Conservation (phyloP, 1,140 invertebrate genomes). For the Drosophila subpulchrella region DNA sequence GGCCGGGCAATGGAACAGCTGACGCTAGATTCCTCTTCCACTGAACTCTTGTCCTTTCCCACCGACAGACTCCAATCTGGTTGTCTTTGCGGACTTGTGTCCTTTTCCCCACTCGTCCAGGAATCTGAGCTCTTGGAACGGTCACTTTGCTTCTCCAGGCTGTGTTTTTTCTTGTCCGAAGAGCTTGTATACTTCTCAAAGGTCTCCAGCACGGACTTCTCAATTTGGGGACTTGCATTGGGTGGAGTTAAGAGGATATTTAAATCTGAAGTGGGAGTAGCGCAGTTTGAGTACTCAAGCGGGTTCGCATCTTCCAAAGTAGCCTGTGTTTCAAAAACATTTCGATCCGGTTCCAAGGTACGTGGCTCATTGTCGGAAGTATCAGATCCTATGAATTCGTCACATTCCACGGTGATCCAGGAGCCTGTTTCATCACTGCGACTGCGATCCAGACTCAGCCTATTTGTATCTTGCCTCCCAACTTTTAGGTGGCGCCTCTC, state of each 20-base stretch:
- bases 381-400: slow-evolving; percentile 86
- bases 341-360: slow-evolving; percentile 73
- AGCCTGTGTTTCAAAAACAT: slow-evolving; percentile 77
- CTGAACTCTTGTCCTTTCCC: slow-evolving; percentile 86
- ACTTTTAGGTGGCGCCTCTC: slow-evolving; percentile 73
- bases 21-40: slow-evolving; percentile 91
- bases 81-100: slow-evolving; percentile 85
- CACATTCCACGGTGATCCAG: slow-evolving; percentile 87
- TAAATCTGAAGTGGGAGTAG: slow-evolving; percentile 76
- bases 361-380: slow-evolving; percentile 85
- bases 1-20: slow-evolving; percentile 92
- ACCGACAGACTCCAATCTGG: slow-evolving; percentile 85
- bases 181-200: slow-evolving; percentile 70
- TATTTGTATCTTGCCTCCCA: slow-evolving; percentile 68
- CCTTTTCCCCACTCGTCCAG: slow-evolving; percentile 87
- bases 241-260: slow-evolving; percentile 81
- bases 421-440: slow-evolving; percentile 87
- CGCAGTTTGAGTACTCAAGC: slow-evolving; percentile 79
- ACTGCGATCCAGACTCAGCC: slow-evolving; percentile 84
- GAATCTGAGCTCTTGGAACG: slow-evolving; percentile 88
- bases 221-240: slow-evolving; percentile 78
- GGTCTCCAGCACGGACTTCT: slow-evolving; percentile 77
- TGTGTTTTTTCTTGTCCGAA: slow-evolving; percentile 82
- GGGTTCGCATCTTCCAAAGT: slow-evolving; percentile 80
- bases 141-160: slow-evolving; percentile 87